Evolutionary conservation across 2,888 invertebrate genomes (phyloP), one percentile per base, ranked within the genome.

Genomic region (Metellina segmentata): DNA sequence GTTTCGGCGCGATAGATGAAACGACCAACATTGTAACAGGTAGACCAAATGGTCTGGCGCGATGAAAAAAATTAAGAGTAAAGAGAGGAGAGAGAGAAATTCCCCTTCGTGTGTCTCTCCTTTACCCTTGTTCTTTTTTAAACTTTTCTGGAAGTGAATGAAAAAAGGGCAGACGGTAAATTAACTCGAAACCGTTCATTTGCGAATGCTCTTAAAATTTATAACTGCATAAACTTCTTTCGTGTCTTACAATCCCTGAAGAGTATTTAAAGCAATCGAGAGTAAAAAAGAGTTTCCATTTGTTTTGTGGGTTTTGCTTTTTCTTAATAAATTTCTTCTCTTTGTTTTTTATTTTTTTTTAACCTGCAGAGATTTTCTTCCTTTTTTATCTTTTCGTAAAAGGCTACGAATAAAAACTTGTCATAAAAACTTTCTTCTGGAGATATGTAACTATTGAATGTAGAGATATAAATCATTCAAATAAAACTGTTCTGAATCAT

Each of bases 1-100:
- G 77, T 86, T 79, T 70, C 20, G 53, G 79, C 34, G 72, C 72
- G 87, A 81, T 79, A 72, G 71, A 82, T 70, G 70, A 82, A 61
- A 82, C 71, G 52, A 71, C 72, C 79, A 81, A 87, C 79, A 72
- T 81, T 78, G 89, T 89, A 89, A 89, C 89, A 89, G 89, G 89
- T 89, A 83, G 78, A 72, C 34, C 79, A 72, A 87, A 87, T 87
- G 87, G 81, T 72, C 48, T 70, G 78, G 70, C 6, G 77, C 49
- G 69, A 11, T 69, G 78, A 69, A 71, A 70, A 77, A 34, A 81
- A n/a, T n/a, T n/a, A 81, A 20, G 61, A 9, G 61, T 61, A 61
- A 16, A 16, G 34, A 34, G 34, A 34, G 34, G 61, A 16, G 16
- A 61, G 9, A 61, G 61, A 16, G 16, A 61, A 61, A 61, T 61